Percentiles rank a stretch among this genome's conserved stretches.
Conservation (phyloP, 2,113 vertebrate species). For the Heterotilapia buettikoferi region DNA sequence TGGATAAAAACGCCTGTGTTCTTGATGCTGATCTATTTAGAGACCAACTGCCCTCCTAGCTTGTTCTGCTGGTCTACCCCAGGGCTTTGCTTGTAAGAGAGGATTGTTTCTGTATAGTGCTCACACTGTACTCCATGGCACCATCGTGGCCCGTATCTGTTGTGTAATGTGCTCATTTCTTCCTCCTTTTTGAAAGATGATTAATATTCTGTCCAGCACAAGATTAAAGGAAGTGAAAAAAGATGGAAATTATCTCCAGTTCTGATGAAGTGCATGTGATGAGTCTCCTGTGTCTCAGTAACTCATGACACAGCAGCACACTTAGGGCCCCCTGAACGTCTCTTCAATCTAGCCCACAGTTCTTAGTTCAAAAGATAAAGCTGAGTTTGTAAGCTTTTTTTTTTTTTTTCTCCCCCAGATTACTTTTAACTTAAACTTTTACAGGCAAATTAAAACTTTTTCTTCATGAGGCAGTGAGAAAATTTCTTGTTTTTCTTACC, state of each 20-base stretch:
- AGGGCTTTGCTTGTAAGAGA: conserved; percentile 2
- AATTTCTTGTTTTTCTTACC: not conserved
- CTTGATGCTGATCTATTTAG: not conserved
- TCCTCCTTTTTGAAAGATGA: not conserved
- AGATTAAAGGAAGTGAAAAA: conserved; percentile 30
- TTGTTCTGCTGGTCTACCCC: not conserved
- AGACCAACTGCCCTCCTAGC: conserved; percentile 11
- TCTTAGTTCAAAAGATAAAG: not conserved
- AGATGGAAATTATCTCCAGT: conserved; percentile 7
- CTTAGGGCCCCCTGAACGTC: not conserved
- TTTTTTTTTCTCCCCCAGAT: not conserved
- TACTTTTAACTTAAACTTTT: not conserved
- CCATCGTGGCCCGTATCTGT: not conserved
- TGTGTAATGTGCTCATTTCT: not conserved
- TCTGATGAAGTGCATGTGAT: conserved; percentile 20
- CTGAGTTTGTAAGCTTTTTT: not conserved
- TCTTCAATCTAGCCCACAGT: not conserved
- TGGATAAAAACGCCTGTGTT: conserved; percentile 5
- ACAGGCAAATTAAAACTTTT: not conserved
- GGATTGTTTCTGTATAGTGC: conserved; percentile 29
- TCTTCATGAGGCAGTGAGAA: not conserved
- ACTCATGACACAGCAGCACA: not conserved
- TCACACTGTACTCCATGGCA: conserved; percentile 13
- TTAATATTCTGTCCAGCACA: conserved; percentile 42
- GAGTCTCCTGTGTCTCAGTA: conserved; percentile 10